Base-by-base conservation (phyloP, 2,113 vertebrate species). In the Kryptolebias marmoratus region DNA sequence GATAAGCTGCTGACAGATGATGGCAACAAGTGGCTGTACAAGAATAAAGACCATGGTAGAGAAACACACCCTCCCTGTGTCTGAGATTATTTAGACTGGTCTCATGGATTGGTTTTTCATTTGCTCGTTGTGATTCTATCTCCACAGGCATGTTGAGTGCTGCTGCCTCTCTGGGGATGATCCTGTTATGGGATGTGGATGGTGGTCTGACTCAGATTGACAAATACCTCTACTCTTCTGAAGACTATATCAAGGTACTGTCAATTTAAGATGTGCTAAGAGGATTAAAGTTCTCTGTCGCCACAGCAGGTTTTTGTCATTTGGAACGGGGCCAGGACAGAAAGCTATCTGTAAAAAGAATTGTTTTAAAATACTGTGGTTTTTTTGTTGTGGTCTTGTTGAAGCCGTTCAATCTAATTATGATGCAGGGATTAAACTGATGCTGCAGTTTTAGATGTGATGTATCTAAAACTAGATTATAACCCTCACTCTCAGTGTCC, bases 1-100 rank as follows among this genome's bases (percentile, higher is more conserved):
- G 98, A 99, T 89, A 99, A 98, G 86, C 94, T 99, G 65, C 95
- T 99, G 79, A 99, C 98, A 0, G 98, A 99, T 1, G 98, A 99
- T 14, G 98, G 98, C 81, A 99, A 99, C 91, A 99, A 99, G 77
- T 99, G 98, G 98, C 90, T 99, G 18, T 99, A 99, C 83, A 99
- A 99, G 90, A 99, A 99, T 92, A 99, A 99, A 79, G 98, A 99
- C 85, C 98, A 99, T 0, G 98, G 97, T 99, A 83, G 63, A 82
- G 92, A 87, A 71, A 54, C 32, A 15, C 44, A 68, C 10, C 13
- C 12, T 6, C 3, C 2, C 28, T 56, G 7, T 30, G 52, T 71
- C 22, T 27, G 3, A 12, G 8, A 56, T 15, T 5, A 45, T 53
- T 74, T 30, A 1, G 2, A 9, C 7, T 63, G 1, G 7, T 18